phyloP scores from a whole-genome alignment of 2,888 invertebrate species.

The Clostera curtula region DNA sequence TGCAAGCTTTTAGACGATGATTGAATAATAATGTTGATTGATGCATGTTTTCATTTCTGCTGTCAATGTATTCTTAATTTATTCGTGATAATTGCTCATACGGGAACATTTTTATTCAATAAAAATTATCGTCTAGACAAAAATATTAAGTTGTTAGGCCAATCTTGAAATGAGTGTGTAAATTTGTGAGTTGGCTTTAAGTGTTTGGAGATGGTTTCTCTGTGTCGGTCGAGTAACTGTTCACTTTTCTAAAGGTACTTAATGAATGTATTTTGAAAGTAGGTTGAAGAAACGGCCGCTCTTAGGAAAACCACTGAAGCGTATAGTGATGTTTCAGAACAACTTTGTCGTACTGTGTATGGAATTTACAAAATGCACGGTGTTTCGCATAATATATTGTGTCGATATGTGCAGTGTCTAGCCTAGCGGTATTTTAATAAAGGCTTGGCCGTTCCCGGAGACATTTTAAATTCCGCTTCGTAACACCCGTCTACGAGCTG shows the following conservation, averaged over 20 bases:
- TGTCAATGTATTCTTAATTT: constrained; percentile 30
- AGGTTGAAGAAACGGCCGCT: constrained; percentile 33
- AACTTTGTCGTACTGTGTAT: constrained; percentile 9
- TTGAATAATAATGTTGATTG: constrained; percentile 35
- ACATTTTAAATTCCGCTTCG: constrained; percentile 34
- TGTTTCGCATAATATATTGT: constrained; percentile 8
- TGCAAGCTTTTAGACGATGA: constrained; percentile 45
- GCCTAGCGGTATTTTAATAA: constrained; percentile 29
- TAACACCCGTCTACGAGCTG: constrained; percentile 39
- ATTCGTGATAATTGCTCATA: constrained; percentile 24
- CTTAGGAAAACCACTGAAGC: constrained; percentile 34
- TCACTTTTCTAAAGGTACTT: constrained; percentile 23
- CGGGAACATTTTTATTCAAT: constrained; percentile 23
- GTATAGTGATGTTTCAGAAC: constrained; percentile 17
- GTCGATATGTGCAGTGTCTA: constrained; percentile 16
- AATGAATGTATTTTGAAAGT: constrained; percentile 35
- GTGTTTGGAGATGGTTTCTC: constrained; percentile 8
- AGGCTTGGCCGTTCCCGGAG: constrained; percentile 23
- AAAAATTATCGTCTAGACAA: constrained; percentile 20
- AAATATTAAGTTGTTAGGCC: constrained; percentile 9
- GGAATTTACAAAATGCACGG: constrained; percentile 6
- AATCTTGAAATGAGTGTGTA: constrained; percentile 3
- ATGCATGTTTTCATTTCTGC: constrained; percentile 28
- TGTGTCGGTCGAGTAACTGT: constrained; percentile 24
- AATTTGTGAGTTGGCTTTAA: constrained; percentile 9